Percentiles rank a stretch among this genome's conserved stretches.
Evolutionary conservation across 1,140 invertebrate genomes (phyloP).

Genomic region (Drosophila busckii): DNA sequence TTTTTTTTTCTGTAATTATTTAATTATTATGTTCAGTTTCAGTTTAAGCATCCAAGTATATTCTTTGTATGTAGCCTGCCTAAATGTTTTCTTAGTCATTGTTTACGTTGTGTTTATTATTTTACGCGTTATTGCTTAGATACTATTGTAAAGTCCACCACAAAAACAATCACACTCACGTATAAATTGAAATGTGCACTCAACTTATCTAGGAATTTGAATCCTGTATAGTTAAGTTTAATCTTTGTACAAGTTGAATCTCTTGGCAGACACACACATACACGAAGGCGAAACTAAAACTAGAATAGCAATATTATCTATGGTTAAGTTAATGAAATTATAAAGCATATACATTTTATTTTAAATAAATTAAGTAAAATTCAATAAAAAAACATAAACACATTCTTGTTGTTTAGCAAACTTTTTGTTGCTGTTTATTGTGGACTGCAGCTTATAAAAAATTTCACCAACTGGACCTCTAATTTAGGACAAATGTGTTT

Average conservation of each 20-base stretch:
- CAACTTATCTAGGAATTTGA: conserved; percentile 13
- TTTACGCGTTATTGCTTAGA: too few relatives aligned
- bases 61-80: too few relatives aligned
- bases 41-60: too few relatives aligned
- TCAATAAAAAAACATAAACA: background rate
- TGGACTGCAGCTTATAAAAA: background rate
- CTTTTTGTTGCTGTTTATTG: conserved; percentile 11
- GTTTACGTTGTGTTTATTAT: too few relatives aligned
- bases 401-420: background rate
- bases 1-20: too few relatives aligned
- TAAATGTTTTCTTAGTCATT: too few relatives aligned
- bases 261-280: conserved; percentile 36
- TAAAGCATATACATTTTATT: conserved; percentile 40
- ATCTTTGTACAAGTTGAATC: conserved; percentile 42
- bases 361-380: conserved; percentile 38
- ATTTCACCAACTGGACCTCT: too few relatives aligned
- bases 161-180: too few relatives aligned
- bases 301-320: conserved; percentile 68
- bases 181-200: background rate
- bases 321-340: conserved; percentile 62
- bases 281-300: conserved; percentile 57
- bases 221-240: conserved; percentile 9
- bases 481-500: too few relatives aligned
- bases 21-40: too few relatives aligned
- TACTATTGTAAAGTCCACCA: too few relatives aligned